Base-by-base conservation (phyloP, 2,113 vertebrate genomes). In the Psephotus haematonotus region DNA sequence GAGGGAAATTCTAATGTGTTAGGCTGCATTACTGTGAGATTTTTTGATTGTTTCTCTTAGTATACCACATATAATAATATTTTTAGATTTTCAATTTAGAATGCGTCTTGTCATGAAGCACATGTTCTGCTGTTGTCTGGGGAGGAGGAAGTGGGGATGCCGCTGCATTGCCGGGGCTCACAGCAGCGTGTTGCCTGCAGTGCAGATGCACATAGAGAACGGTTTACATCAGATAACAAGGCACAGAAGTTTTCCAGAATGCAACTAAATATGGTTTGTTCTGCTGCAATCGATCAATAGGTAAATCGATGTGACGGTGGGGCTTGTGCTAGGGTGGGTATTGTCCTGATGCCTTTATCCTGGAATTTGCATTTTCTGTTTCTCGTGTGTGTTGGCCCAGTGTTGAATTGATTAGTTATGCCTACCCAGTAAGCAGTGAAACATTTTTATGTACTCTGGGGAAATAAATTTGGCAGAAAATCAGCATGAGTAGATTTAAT, bases 401-500 rank as follows among this genome's bases (percentile, higher is more conserved):
- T 50, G 68, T 96, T 97, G 98, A 98, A 98, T 98, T 98, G 98
- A 99, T 99, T 98, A 97, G 97, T 98, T 99, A 98, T 99, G 98
- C 98, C 98, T 98, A 98, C 98, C 98, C 98, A 95, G 98, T 98
- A 98, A 98, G 98, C 98, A 95, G 97, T 90, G 97, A 98, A 98
- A 98, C 98, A 98, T 98, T 98, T 98, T 98, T 98, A 98, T 98
- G 94, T 94, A 97, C 99, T 98, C 99, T 8, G 82, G 99, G 99
- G 99, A 99, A 99, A 99, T 99, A 99, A 99, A 99, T 99, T 99
- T 99, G 99, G 99, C 99, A 99, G 99, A 98, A 99, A 99, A 99
- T 99, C 99, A 99, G 99, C 99, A 98, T 97, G 98, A 99, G 99
- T 98, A 99, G 99, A 99, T 99, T 99, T 99, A 99, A 99, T 99